Conservation (phyloP, 2,797 vertebrate species). For the Oryzias sinensis region DNA sequence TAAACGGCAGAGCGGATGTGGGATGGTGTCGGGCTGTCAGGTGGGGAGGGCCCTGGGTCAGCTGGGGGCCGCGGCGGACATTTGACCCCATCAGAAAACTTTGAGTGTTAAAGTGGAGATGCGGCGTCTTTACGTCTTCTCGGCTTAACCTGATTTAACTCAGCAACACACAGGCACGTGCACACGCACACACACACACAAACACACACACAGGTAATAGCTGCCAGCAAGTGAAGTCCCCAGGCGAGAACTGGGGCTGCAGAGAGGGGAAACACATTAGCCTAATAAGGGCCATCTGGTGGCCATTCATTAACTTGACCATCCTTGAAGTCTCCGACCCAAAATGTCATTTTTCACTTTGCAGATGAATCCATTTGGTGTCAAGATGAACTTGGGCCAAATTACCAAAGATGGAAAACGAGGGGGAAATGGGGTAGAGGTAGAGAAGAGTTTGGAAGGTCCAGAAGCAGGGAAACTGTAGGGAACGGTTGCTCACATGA, state of each 20-base stretch:
- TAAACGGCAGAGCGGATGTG: conserved; percentile 36
- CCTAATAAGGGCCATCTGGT: conserved; percentile 85
- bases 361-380: conserved; percentile 64
- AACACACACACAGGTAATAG: conserved; percentile 18
- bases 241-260: conserved; percentile 64
- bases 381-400: conserved; percentile 68
- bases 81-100: conserved; percentile 53
- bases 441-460: conserved; percentile 2
- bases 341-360: conserved; percentile 81
- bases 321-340: conserved; percentile 79
- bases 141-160: conserved; percentile 69
- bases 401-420: conserved; percentile 65
- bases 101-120: conserved; percentile 31
- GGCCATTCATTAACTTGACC: conserved; percentile 83
- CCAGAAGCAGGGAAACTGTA: too few species aligned
- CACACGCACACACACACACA: conserved; percentile 10
- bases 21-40: conserved; percentile 42
- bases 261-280: conserved; percentile 77
- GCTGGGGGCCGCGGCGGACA: conserved; percentile 33
- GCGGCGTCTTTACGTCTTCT: conserved; percentile 46
- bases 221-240: conserved; percentile 68
- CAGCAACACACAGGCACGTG: conserved; percentile 14
- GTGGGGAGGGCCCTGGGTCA: conserved; percentile 42
- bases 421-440: conserved; percentile 27
- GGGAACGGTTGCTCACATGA: too few species aligned